Conservation (phyloP, 2,797 vertebrate species). For the Hypotaenidia philippensis region DNA sequence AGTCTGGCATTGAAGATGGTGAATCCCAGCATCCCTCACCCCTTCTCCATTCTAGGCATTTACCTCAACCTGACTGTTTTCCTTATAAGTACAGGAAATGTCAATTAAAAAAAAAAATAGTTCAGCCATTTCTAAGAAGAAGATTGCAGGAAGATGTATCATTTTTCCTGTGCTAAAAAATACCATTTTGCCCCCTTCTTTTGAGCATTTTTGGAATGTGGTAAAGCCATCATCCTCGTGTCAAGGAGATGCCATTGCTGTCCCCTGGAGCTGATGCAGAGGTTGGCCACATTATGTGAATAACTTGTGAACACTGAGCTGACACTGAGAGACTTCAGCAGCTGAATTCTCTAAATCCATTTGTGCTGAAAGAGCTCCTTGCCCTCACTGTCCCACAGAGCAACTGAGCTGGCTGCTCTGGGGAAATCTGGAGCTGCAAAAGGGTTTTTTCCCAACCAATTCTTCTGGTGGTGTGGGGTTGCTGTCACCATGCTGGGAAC, state of each 20-base stretch:
- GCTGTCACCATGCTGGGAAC: background rate
- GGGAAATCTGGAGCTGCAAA: background rate
- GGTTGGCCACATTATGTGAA: background rate
- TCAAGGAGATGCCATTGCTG: background rate
- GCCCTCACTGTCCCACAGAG: background rate
- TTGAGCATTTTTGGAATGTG: background rate
- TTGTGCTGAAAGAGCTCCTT: background rate
- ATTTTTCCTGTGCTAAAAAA: conserved; percentile 12
- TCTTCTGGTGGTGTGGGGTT: background rate
- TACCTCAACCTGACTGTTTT: conserved; percentile 18
- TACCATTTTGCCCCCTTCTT: background rate
- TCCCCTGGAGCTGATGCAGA: background rate
- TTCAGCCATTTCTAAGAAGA: conserved; percentile 42
- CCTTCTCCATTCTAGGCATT: background rate
- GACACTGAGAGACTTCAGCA: background rate
- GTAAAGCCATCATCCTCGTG: background rate
- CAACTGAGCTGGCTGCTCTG: background rate
- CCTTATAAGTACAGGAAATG: conserved; percentile 19
- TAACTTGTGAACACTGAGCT: background rate
- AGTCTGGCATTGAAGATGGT: background rate
- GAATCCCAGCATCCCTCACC: background rate
- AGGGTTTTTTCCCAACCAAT: background rate
- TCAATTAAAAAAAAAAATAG: conserved; percentile 55
- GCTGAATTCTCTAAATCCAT: background rate
- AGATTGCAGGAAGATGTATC: conserved; percentile 14